Evolutionary conservation across 2,888 invertebrate genomes (phyloP).

Genomic region (Phorcus lineatus): DNA sequence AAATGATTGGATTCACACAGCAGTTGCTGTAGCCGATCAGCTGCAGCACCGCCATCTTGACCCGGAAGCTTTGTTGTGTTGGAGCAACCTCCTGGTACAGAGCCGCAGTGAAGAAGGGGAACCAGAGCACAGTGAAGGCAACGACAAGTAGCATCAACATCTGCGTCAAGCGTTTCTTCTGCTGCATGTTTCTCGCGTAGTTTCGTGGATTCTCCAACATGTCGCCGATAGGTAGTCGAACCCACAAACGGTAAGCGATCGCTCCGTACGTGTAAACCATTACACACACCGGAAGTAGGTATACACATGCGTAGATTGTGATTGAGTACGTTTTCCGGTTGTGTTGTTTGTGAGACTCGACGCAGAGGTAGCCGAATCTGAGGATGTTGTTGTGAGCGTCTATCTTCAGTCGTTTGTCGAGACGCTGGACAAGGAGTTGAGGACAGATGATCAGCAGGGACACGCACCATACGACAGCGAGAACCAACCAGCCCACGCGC

Average conservation of each 20-base stretch:
- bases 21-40: conserved; percentile 65
- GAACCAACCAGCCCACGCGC: conserved; percentile 48
- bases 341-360: conserved; percentile 52
- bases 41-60: conserved; percentile 58
- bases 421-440: conserved; percentile 57
- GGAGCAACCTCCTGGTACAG: conserved; percentile 53
- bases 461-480: conserved; percentile 54
- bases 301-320: conserved; percentile 55
- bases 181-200: conserved; percentile 45
- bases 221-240: conserved; percentile 58
- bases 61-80: conserved; percentile 39
- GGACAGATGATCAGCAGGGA: conserved; percentile 53
- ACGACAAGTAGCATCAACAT: conserved; percentile 62
- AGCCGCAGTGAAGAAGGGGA: conserved; percentile 64
- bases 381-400: conserved; percentile 33
- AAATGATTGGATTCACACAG: conserved; percentile 67
- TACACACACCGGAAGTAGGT: conserved; percentile 57
- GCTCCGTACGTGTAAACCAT: conserved; percentile 62
- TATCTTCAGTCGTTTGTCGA: conserved; percentile 51
- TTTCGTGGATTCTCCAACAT: conserved; percentile 48
- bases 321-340: conserved; percentile 48
- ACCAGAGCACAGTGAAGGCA: conserved; percentile 63
- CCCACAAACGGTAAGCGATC: conserved; percentile 61
- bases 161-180: conserved; percentile 60
- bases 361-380: conserved; percentile 54